Evolutionary conservation across 2,113 vertebrate genomes (phyloP), one percentile per base, ranked within the genome.

Genomic region (Ancistrus triradiatus): DNA sequence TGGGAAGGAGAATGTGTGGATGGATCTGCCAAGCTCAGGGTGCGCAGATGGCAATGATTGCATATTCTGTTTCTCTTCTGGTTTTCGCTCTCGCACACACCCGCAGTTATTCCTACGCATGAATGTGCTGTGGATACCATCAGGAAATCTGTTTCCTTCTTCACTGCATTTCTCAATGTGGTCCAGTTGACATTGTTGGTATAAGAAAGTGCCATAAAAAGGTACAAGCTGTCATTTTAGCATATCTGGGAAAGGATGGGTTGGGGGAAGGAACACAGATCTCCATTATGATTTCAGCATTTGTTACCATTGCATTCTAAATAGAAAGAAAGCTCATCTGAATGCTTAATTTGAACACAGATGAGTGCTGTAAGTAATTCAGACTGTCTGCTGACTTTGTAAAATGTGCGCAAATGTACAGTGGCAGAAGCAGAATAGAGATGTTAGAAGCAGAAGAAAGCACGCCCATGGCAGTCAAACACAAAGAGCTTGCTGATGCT

Each of bases 1-100:
- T 74, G 71, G 59, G 51, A 75, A 63, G 44, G 43, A 58, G 70
- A 66, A 48, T 68, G 68, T 24, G 66, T 60, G 47, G 63, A 73
- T 72, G 47, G 17, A 19, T 42, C 47, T 80, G 82, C 82, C 82
- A 84, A 80, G 49, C 62, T 19, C 37, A 66, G 69, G 49, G 74
- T 66, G 38, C 63, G 73, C 81, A 82, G 78, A 83, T 81, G 78
- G 77, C 76, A 75, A 69, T 75, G 52, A 76, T 70, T 73, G 50
- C 69, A 59, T 71, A 40, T 65, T 68, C 44, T 57, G 57, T 63
- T 74, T 59, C 59, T 63, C 37, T 51, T 35, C 28, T 65, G 55
- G 50, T 33, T 68, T 61, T 56, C 52, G 21, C 46, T 37, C 50
- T 53, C 40, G 14, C 19, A 63, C 63, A 66, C 35, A 55, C 63